Conservation (phyloP, 2,888 invertebrate genomes). For the Cancer borealis region DNA sequence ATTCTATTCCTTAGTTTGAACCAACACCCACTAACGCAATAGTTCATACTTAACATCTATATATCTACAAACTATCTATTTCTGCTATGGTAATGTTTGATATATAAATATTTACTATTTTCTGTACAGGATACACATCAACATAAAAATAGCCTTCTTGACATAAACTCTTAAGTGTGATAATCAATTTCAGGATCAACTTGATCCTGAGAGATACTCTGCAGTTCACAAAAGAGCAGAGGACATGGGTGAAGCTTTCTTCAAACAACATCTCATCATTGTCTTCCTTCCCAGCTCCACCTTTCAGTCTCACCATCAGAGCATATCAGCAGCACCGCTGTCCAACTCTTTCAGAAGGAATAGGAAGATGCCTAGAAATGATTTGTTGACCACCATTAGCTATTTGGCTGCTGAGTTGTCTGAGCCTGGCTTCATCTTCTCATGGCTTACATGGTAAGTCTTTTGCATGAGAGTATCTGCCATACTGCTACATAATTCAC, state of each 20-base stretch:
- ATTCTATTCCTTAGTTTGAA: too few relatives aligned
- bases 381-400: slow-evolving; percentile 53
- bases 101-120: not conserved
- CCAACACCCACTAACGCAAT: too few relatives aligned
- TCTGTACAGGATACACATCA: not conserved
- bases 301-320: slow-evolving; percentile 3
- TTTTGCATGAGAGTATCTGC: not conserved
- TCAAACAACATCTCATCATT: slow-evolving; percentile 49
- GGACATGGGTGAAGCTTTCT: not conserved
- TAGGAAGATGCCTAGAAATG: not conserved
- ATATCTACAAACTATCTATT: too few relatives aligned
- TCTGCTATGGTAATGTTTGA: not conserved
- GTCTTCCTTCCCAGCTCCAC: slow-evolving; percentile 48
- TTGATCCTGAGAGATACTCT: slow-evolving; percentile 53
- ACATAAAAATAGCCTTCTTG: not conserved
- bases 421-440: slow-evolving; percentile 55
- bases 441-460: slow-evolving; percentile 61
- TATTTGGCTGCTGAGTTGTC: slow-evolving; percentile 58
- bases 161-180: not conserved
- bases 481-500: not conserved
- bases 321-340: not conserved
- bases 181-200: slow-evolving; percentile 51
- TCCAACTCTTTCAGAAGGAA: not conserved
- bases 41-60: too few relatives aligned
- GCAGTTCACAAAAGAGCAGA: not conserved